phyloP scores from a whole-genome alignment of 2,113 vertebrate genomes.

The Ochotona princeps region DNA sequence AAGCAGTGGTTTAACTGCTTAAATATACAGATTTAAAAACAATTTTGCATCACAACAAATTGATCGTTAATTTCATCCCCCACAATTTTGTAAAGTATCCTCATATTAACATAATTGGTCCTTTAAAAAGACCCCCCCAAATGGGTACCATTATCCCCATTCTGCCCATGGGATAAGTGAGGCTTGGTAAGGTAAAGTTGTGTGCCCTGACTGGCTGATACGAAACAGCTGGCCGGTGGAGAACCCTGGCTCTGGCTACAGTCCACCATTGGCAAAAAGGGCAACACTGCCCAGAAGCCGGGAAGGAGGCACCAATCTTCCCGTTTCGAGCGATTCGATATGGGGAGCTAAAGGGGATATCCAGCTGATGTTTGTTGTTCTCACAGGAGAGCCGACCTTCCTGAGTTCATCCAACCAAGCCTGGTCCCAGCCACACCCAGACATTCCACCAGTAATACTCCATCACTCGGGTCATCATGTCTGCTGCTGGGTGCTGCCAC shows the following conservation, averaged over 20 bases:
- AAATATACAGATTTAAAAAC: too few species aligned
- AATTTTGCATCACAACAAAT: too few species aligned
- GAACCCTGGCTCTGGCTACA: not conserved
- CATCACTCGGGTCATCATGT: not conserved
- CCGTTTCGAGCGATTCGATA: not conserved
- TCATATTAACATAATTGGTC: too few species aligned
- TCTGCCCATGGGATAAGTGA: not conserved
- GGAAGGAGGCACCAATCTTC: not conserved
- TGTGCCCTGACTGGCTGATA: not conserved
- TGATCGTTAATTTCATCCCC: too few species aligned
- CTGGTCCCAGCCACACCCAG: not conserved
- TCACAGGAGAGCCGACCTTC: not conserved
- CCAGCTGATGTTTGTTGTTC: not conserved
- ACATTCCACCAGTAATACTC: rapidly evolving
- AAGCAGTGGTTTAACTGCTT: too few species aligned
- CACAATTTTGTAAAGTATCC: too few species aligned
- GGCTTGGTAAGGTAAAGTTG: too few species aligned
- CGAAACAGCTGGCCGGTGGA: not conserved
- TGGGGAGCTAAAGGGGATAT: not conserved
- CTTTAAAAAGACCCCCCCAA: not conserved
- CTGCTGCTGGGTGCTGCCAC: not conserved
- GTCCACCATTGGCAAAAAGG: too few species aligned
- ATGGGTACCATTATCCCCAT: rapidly evolving
- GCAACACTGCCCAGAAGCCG: too few species aligned
- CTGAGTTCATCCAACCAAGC: not conserved